Evolutionary conservation across 2,888 invertebrate genomes (phyloP).

Genomic region (Tenthredo notha): DNA sequence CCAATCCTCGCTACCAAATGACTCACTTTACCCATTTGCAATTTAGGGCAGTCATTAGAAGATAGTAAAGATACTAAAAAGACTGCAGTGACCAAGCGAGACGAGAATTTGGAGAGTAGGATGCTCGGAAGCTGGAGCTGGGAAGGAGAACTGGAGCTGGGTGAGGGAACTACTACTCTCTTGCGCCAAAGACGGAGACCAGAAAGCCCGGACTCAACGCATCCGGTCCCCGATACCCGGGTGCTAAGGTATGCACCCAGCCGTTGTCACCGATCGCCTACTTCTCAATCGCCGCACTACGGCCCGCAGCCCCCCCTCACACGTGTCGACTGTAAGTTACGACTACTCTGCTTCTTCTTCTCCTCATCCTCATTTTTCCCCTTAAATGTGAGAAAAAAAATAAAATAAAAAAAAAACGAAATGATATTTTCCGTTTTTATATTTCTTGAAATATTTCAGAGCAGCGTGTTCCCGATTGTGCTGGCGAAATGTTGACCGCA

Average conservation of each 20-base stretch:
- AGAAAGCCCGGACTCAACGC: constrained; percentile 73
- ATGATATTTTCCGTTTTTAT: background rate
- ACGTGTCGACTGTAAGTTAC: constrained; percentile 75
- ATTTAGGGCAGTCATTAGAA: constrained; percentile 67
- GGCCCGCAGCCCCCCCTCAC: constrained; percentile 74
- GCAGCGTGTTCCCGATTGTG: constrained; percentile 72
- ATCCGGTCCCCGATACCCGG: constrained; percentile 76
- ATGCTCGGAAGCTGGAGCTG: constrained; percentile 77
- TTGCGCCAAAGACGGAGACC: constrained; percentile 70
- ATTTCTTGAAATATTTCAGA: constrained; percentile 62
- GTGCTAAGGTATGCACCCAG: constrained; percentile 78
- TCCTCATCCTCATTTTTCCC: background rate
- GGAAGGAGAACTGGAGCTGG: constrained; percentile 75
- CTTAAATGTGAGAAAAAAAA: background rate
- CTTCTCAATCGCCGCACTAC: constrained; percentile 73
- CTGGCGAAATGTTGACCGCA: constrained; percentile 73
- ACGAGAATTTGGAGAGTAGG: constrained; percentile 73
- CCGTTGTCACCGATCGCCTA: constrained; percentile 75
- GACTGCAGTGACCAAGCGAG: constrained; percentile 70
- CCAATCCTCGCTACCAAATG: background rate
- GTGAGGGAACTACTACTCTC: constrained; percentile 70
- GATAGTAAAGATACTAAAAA: constrained; percentile 67
- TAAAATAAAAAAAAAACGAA: background rate
- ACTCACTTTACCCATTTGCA: constrained; percentile 45
- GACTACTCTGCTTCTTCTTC: background rate